Evolutionary conservation across 1,140 invertebrate genomes (phyloP).

Genomic region (Zaprionus davidi): DNA sequence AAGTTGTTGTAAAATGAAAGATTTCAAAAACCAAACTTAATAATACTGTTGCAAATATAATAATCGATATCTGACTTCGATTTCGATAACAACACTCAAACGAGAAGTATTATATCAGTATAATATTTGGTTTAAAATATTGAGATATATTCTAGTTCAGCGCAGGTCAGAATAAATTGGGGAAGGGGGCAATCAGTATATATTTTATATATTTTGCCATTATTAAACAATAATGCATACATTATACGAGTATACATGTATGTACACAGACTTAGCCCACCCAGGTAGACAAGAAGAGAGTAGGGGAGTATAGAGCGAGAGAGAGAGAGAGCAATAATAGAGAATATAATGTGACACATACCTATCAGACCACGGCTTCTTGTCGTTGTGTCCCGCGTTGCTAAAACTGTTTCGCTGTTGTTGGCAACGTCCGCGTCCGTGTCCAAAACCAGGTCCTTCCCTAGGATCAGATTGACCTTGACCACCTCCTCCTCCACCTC

Average conservation of each 20-base stretch:
- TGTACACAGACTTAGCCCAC: no score
- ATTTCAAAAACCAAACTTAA: no score
- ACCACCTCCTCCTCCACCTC: constrained; percentile 3
- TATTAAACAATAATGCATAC: background rate
- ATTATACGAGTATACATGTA: no score
- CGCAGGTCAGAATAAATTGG: no score
- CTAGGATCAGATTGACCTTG: constrained; percentile 36
- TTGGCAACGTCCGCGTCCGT: constrained; percentile 7
- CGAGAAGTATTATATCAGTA: no score
- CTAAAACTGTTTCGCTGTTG: constrained; percentile 42
- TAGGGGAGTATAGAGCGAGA: constrained; percentile 9
- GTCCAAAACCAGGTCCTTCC: constrained; percentile 37
- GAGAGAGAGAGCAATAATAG: background rate
- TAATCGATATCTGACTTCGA: no score
- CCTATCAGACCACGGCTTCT: constrained; percentile 59
- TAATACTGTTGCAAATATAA: no score
- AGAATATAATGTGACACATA: constrained; percentile 49
- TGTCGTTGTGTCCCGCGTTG: constrained; percentile 32
- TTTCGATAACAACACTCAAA: no score
- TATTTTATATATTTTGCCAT: background rate
- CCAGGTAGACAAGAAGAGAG: background rate
- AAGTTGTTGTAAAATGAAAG: no score
- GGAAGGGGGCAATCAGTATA: no score
- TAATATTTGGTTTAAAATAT: no score
- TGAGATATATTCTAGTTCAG: no score